Evolutionary conservation across 2,113 vertebrate species (phyloP).

Genomic region (Actenoides lindsayi): DNA sequence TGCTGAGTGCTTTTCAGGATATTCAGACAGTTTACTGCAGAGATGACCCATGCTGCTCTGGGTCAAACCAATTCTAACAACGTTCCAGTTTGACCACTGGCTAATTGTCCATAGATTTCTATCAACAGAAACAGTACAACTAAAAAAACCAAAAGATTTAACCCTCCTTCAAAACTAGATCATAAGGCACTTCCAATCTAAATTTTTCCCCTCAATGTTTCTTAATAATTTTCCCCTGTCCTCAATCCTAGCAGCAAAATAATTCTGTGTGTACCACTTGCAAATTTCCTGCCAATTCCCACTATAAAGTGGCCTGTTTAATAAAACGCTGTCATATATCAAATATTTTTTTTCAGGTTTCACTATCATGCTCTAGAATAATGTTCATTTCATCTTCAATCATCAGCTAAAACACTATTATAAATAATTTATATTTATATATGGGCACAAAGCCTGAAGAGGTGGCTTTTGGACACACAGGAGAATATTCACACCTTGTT

Average conservation of each 20-base stretch:
- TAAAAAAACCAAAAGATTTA: background rate
- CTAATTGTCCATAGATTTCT: background rate
- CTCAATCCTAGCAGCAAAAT: background rate
- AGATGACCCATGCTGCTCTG: background rate
- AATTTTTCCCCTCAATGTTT: background rate
- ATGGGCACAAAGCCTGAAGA: background rate
- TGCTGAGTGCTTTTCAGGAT: background rate
- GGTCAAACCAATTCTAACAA: background rate
- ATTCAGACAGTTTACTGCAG: background rate
- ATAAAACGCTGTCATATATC: background rate
- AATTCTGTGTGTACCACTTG: background rate
- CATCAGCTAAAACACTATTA: background rate
- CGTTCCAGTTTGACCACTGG: fast-evolving
- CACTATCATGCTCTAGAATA: background rate
- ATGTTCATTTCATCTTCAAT: background rate
- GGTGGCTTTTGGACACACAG: background rate
- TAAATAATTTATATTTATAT: background rate
- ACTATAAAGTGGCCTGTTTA: background rate
- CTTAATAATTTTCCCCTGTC: background rate
- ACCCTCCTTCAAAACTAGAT: background rate
- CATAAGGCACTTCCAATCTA: background rate
- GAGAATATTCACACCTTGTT: background rate
- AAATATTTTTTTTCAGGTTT: background rate
- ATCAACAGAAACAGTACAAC: background rate
- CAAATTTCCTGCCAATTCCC: background rate